Percentiles rank a stretch among this genome's conserved stretches.
phyloP scores from a whole-genome alignment of 2,113 vertebrate species.

The Trogon melanurus region DNA sequence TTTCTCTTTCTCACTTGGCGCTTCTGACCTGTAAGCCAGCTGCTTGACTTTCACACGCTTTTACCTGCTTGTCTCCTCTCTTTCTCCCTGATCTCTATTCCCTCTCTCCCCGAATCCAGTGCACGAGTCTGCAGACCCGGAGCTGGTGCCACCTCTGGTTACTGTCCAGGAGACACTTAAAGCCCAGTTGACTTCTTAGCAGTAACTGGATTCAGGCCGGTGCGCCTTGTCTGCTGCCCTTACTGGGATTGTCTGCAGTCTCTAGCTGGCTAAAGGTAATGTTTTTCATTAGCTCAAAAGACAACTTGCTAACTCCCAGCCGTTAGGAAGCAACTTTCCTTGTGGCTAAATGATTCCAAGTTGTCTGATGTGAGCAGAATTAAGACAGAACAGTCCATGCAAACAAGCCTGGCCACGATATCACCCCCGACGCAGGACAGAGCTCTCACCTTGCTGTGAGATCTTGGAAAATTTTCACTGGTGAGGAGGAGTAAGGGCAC shows the following conservation, averaged over 20 bases:
- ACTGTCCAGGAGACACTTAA: too few species aligned
- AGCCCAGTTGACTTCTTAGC: neutral
- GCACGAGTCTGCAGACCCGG: neutral
- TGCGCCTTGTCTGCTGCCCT: too few species aligned
- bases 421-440: fast-evolving
- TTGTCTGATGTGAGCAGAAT: neutral
- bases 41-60: neutral
- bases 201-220: neutral
- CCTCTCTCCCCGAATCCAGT: neutral
- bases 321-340: neutral
- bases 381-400: neutral
- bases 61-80: neutral
- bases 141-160: neutral
- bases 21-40: neutral
- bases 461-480: neutral
- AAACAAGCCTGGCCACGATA: neutral
- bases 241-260: neutral
- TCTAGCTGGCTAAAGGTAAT: neutral
- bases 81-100: neutral
- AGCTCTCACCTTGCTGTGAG: neutral
- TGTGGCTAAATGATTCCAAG: neutral
- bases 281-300: neutral
- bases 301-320: neutral
- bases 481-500: neutral
- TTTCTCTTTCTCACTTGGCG: neutral